Evolutionary conservation across 1,140 invertebrate species (phyloP).

Genomic region (Habropoda laboriosa): DNA sequence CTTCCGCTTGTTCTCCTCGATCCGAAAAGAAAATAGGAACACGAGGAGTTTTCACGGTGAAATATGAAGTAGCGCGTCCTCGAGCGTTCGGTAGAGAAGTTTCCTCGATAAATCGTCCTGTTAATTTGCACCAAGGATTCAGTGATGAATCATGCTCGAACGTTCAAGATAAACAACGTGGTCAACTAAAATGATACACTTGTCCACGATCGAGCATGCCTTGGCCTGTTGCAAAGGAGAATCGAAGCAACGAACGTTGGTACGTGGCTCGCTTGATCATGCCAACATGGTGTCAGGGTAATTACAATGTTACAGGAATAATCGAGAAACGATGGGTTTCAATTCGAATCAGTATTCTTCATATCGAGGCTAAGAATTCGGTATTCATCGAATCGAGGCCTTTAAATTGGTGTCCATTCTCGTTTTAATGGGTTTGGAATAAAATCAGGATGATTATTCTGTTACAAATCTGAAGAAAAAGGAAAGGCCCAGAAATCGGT

Average conservation of each 20-base stretch:
- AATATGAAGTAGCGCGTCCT: neutral
- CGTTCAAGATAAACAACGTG: neutral
- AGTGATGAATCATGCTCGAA: neutral
- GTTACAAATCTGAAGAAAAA: too few relatives aligned
- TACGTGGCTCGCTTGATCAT: neutral
- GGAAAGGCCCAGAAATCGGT: too few relatives aligned
- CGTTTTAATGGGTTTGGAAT: too few relatives aligned
- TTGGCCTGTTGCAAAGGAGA: neutral
- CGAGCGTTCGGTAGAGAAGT: neutral
- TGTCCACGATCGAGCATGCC: neutral
- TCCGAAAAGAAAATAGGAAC: neutral
- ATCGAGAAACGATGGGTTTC: neutral
- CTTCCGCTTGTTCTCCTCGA: neutral
- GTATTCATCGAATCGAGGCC: too few relatives aligned
- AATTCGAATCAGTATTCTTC: too few relatives aligned
- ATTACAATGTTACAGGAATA: neutral
- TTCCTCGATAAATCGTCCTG: neutral
- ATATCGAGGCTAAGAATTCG: too few relatives aligned
- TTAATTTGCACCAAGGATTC: neutral
- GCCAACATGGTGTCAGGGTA: neutral
- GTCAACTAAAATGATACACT: neutral
- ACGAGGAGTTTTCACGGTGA: neutral
- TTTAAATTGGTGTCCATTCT: too few relatives aligned
- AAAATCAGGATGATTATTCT: too few relatives aligned
- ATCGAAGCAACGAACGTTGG: neutral